Conservation (phyloP, 2,797 vertebrate genomes). For the Vespertilio murinus region DNA sequence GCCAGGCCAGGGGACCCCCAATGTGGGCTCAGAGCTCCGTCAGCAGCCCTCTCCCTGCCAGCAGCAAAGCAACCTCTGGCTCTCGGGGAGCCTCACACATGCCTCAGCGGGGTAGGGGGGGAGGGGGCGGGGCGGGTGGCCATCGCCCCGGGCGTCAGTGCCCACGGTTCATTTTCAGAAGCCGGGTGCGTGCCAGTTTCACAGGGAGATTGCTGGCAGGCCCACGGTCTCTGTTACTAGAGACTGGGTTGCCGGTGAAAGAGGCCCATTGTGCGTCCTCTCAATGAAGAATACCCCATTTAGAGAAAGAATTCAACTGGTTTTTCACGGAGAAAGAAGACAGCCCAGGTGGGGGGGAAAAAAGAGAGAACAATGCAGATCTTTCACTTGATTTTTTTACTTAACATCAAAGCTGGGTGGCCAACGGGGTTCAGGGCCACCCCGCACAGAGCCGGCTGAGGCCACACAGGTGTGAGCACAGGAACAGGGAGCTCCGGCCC, state of each 20-base stretch:
- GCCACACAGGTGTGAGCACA: background rate
- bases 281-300: constrained; percentile 73
- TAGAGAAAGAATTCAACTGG: constrained; percentile 65
- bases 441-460: background rate
- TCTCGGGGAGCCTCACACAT: background rate
- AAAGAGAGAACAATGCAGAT: constrained; percentile 68
- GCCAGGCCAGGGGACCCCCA: background rate
- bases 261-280: constrained; percentile 68
- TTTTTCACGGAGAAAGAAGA: constrained; percentile 75
- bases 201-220: constrained; percentile 59
- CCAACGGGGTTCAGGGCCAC: constrained; percentile 60
- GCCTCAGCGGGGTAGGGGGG: too few species aligned
- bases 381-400: constrained; percentile 67
- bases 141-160: background rate
- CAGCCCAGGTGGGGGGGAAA: constrained; percentile 9
- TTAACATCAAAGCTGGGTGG: constrained; percentile 54
- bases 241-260: constrained; percentile 62
- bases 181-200: constrained; percentile 44
- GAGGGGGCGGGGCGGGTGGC: too few species aligned
- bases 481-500: background rate
- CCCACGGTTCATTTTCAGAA: constrained; percentile 42
- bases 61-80: background rate
- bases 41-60: too few species aligned
- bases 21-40: background rate
- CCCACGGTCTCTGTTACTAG: constrained; percentile 42